These are phyloP conservation scores for Lepidocolaptes lacrymiger DNA, from an alignment of 2,797 vertebrate genomes.

Conservation along the genomic window DNA sequence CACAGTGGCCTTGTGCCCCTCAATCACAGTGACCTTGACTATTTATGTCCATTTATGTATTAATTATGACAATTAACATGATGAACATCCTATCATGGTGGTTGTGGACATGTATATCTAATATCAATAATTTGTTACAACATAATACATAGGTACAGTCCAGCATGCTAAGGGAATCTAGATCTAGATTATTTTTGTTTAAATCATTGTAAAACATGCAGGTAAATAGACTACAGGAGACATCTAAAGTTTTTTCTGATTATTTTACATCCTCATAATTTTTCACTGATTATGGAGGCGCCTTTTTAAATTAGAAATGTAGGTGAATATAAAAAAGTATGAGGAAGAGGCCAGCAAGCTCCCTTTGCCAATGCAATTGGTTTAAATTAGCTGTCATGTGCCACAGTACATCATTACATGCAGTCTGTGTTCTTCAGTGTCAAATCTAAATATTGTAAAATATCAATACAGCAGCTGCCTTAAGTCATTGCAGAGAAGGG, in stretches of 20 bases:
- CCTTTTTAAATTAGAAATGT: background rate
- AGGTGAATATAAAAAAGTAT: background rate
- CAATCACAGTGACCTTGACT: fast-evolving
- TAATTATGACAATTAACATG: background rate
- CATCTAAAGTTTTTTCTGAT: background rate
- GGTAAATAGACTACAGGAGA: background rate
- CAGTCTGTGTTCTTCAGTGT: background rate
- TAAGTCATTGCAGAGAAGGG: background rate
- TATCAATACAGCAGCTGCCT: background rate
- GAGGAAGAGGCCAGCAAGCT: background rate
- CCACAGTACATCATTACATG: background rate
- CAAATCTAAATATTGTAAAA: background rate
- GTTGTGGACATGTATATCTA: background rate
- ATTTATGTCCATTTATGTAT: background rate
- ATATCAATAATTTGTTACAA: background rate
- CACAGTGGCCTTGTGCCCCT: background rate
- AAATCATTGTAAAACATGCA: background rate
- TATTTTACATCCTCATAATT: background rate
- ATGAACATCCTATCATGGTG: background rate
- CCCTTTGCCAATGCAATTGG: background rate
- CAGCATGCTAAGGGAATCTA: background rate
- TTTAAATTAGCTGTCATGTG: background rate
- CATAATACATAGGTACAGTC: background rate
- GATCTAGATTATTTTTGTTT: background rate
- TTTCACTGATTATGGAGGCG: background rate